phyloP scores from a whole-genome alignment of 2,797 vertebrate species.

The Okamejei kenojei region DNA sequence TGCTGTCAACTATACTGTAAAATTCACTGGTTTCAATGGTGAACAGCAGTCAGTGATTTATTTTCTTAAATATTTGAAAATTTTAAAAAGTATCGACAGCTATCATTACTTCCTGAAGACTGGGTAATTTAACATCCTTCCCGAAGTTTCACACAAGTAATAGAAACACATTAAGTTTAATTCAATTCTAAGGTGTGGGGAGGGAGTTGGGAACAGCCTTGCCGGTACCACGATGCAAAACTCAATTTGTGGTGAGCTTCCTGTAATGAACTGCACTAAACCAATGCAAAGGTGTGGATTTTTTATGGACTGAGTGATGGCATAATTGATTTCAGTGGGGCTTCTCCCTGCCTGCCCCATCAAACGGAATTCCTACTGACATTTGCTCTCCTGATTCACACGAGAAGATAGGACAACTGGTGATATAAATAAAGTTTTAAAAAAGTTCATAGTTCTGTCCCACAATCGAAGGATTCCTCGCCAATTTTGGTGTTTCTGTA shows the following conservation, averaged over 20 bases:
- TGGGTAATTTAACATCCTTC: background rate
- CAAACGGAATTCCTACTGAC: background rate
- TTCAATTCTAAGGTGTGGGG: background rate
- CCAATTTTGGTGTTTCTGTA: slow-evolving; percentile 43
- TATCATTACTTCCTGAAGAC: background rate
- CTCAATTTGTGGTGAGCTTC: too few relatives aligned
- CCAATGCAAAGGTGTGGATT: too few relatives aligned
- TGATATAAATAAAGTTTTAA: background rate
- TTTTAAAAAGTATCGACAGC: background rate
- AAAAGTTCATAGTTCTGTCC: background rate
- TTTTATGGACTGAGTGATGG: background rate
- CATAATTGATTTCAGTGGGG: background rate
- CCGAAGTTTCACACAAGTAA: background rate
- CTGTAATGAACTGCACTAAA: too few relatives aligned
- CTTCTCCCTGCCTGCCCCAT: background rate
- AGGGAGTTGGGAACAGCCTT: too few relatives aligned
- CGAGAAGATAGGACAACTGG: background rate
- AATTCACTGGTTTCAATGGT: too few relatives aligned
- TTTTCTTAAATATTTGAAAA: background rate
- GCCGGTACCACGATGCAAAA: too few relatives aligned
- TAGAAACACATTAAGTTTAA: background rate
- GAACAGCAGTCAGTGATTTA: background rate
- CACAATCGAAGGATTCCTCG: background rate
- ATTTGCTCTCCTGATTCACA: background rate
- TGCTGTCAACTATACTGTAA: too few relatives aligned